Evolutionary conservation across 2,113 vertebrate genomes (phyloP), one percentile per base, ranked within the genome.

Genomic region (Hemichromis elongatus): DNA sequence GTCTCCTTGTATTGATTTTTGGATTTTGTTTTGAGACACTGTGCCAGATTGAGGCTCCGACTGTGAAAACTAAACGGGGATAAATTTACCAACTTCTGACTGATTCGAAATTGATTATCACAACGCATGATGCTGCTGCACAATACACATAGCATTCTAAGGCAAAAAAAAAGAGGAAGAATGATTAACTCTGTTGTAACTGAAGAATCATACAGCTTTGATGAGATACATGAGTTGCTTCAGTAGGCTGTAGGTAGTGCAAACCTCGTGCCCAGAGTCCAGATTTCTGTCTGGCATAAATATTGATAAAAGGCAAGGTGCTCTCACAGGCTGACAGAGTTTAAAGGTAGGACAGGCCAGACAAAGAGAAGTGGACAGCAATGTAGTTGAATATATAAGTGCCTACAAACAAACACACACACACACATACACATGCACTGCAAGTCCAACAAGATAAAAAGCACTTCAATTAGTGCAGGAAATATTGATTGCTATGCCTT

Each of bases 401-500:
- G 21, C 19, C n/a, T 52, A 30, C 81, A 57, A 55, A 86, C 26
- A 78, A 35, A 57, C 61, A 28, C 30, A 75, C n/a, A 77, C 61
- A 21, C 77, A 86, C 19, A 56, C 37, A 80, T 55, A 56, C 35
- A 9, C 35, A 9, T 37, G 77, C 93, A 92, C 92, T n/a, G 35
- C 83, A 33, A 75, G 35, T 89, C 94, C 93, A 92, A 83, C 85
- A 87, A 96, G 92, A 96, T 94, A 96, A 96, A 95, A 95, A 95
- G 89, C 89, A 94, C 95, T 96, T 96, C 93, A 96, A 95, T 97
- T 96, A 96, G 92, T 88, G 77, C 93, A 93, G 96, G 92, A 95
- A 80, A 88, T 95, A 97, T 96, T 95, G 96, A 96, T 97, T 96
- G 94, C 94, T 37, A 84, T 95, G 92, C 92, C 97, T 95, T 95